These are phyloP conservation scores for Leucoma salicis DNA, from an alignment of 2,888 invertebrate genomes.

Conservation along the genomic window DNA sequence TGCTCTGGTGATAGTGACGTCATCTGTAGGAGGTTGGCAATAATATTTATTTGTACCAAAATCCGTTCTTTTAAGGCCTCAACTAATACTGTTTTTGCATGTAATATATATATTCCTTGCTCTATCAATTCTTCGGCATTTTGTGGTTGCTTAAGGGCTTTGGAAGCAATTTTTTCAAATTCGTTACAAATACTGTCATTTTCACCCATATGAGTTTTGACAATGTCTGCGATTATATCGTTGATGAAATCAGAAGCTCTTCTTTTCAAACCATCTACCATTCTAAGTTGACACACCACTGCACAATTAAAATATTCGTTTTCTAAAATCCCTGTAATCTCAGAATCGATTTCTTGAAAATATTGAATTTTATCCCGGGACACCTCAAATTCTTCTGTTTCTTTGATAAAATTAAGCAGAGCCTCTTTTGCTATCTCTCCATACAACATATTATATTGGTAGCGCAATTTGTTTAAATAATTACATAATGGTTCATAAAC, in stretches of 20 bases:
- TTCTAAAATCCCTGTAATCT: slow-evolving; percentile 83
- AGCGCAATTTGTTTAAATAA: slow-evolving; percentile 78
- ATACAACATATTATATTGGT: slow-evolving; percentile 82
- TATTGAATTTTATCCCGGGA: slow-evolving; percentile 83
- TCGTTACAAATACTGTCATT: slow-evolving; percentile 86
- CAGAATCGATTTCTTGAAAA: slow-evolving; percentile 82
- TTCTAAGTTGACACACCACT: slow-evolving; percentile 83
- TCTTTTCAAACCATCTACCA: slow-evolving; percentile 83
- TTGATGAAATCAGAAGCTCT: slow-evolving; percentile 83
- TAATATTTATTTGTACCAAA: slow-evolving; percentile 83
- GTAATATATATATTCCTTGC: slow-evolving; percentile 90
- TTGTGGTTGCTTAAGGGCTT: slow-evolving; percentile 87
- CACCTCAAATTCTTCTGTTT: slow-evolving; percentile 80
- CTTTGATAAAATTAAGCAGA: slow-evolving; percentile 69
- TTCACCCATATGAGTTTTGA: slow-evolving; percentile 84
- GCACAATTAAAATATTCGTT: slow-evolving; percentile 87
- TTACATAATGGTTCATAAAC: slow-evolving; percentile 81
- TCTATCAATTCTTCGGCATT: slow-evolving; percentile 92
- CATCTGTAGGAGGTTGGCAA: slow-evolving; percentile 88
- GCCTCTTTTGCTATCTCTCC: slow-evolving; percentile 71
- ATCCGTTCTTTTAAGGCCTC: slow-evolving; percentile 87
- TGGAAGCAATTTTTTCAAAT: slow-evolving; percentile 87
- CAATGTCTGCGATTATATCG: slow-evolving; percentile 84
- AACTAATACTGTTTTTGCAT: slow-evolving; percentile 88
- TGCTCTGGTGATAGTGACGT: slow-evolving; percentile 88